A percentile compares a stretch with the other conserved stretches of the same genome.
phyloP scores from a whole-genome alignment of 2,888 invertebrate genomes.

The Torymus aiolomorphi region DNA sequence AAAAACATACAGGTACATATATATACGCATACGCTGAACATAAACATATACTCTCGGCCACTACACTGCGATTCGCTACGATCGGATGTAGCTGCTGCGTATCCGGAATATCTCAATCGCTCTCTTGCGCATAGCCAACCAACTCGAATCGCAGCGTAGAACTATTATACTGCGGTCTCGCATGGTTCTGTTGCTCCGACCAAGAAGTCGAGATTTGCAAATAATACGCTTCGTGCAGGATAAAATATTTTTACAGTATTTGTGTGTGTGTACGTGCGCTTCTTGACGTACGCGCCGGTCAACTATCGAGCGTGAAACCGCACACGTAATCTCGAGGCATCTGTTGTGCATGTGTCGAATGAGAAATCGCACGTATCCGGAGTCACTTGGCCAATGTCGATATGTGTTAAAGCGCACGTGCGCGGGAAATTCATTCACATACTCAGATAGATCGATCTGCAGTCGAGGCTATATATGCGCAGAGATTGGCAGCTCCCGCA shows the following conservation, averaged over 20 bases:
- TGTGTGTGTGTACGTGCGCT: constrained; percentile 47
- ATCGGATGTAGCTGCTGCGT: constrained; percentile 18
- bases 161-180: constrained; percentile 53
- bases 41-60: too few species aligned
- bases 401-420: constrained; percentile 3
- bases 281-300: constrained; percentile 61
- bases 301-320: constrained; percentile 65
- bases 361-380: constrained; percentile 31
- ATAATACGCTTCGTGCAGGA: constrained; percentile 60
- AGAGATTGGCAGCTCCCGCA: constrained; percentile 33
- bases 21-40: too few species aligned
- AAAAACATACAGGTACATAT: too few species aligned
- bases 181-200: constrained; percentile 44
- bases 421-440: constrained; percentile 30
- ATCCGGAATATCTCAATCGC: constrained; percentile 51
- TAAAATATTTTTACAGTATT: constrained; percentile 50
- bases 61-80: too few species aligned
- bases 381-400: constrained; percentile 17
- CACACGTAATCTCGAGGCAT: constrained; percentile 56
- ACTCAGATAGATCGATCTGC: too few species aligned
- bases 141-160: constrained; percentile 23
- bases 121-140: not conserved
- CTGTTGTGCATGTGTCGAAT: constrained; percentile 24
- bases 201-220: constrained; percentile 59
- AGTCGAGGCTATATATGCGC: too few species aligned